Percentiles rank a stretch among this genome's conserved stretches.
phyloP scores from a whole-genome alignment of 2,888 invertebrate genomes.

The Lydus trimaculatus region DNA sequence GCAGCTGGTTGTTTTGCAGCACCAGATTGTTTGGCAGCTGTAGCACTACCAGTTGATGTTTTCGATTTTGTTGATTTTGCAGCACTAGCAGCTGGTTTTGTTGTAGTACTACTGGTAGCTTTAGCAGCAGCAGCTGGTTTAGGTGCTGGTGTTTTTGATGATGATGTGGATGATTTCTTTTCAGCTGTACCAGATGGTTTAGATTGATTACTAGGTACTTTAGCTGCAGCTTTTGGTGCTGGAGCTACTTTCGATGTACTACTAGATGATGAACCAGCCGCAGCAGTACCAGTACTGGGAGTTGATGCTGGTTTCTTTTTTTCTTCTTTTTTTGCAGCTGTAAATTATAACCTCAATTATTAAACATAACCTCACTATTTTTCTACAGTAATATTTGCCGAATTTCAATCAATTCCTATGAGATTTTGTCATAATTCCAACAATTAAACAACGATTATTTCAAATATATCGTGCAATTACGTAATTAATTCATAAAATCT shows the following conservation, averaged over 20 bases:
- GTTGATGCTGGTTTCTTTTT: constrained; percentile 61
- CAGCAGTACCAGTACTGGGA: constrained; percentile 56
- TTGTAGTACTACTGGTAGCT: constrained; percentile 53
- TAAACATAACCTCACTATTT: neutral
- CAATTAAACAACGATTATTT: neutral
- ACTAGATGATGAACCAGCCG: constrained; percentile 35
- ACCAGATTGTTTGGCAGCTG: constrained; percentile 12
- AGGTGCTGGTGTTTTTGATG: constrained; percentile 51
- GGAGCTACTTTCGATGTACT: constrained; percentile 53
- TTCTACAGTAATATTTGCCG: neutral
- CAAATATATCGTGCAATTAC: neutral
- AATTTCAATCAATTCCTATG: neutral
- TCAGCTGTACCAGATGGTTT: constrained; percentile 56
- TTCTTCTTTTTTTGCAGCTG: constrained; percentile 64
- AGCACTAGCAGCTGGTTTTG: constrained; percentile 52
- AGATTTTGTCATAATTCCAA: neutral
- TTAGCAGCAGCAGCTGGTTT: constrained; percentile 39
- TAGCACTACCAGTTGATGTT: neutral
- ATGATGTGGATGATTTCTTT: constrained; percentile 56
- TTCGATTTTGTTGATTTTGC: constrained; percentile 50
- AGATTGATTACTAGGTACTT: constrained; percentile 47
- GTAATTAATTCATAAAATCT: neutral
- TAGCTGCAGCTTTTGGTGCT: constrained; percentile 60
- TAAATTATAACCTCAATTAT: constrained; percentile 36
- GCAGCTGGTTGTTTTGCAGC: constrained; percentile 20